phyloP scores from a whole-genome alignment of 1,140 invertebrate genomes.

The Dendrolimus punctatus region DNA sequence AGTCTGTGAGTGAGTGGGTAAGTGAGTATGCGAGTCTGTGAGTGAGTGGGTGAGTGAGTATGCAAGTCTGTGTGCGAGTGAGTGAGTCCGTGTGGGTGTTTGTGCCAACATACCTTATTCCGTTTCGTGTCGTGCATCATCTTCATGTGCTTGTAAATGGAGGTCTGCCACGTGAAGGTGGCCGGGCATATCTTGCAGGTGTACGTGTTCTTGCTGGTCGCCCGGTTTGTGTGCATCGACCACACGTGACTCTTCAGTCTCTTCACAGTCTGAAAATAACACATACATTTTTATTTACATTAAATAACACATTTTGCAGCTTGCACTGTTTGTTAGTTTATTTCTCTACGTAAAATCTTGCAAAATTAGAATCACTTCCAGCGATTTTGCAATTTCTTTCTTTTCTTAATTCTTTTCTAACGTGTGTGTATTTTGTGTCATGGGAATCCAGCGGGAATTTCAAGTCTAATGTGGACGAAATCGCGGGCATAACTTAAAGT shows the following conservation, averaged over 20 bases:
- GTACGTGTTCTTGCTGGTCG: conserved; percentile 32
- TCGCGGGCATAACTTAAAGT: no score
- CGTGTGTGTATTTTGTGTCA: no score
- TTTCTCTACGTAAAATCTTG: no score
- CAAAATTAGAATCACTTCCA: no score
- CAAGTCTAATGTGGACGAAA: no score
- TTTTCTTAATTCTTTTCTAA: no score
- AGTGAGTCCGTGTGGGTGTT: background rate
- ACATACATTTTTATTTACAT: background rate
- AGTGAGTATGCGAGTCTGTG: background rate
- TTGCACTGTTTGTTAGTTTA: no score
- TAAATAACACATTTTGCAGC: no score
- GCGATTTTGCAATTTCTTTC: no score
- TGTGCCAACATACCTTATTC: conserved; percentile 27
- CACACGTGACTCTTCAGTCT: conserved; percentile 54
- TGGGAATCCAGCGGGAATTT: no score
- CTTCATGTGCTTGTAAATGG: conserved; percentile 59
- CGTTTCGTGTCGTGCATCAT: conserved; percentile 52
- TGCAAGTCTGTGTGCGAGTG: background rate
- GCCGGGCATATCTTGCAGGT: conserved; percentile 50
- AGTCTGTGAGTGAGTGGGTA: background rate
- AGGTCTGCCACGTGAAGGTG: conserved; percentile 58
- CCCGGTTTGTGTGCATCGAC: conserved; percentile 55
- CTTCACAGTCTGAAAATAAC: conserved; percentile 39
- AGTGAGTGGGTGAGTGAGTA: no score